Evolutionary conservation across 2,888 invertebrate species (phyloP), one percentile per base, ranked within the genome.

Genomic region (Hesperia comma): DNA sequence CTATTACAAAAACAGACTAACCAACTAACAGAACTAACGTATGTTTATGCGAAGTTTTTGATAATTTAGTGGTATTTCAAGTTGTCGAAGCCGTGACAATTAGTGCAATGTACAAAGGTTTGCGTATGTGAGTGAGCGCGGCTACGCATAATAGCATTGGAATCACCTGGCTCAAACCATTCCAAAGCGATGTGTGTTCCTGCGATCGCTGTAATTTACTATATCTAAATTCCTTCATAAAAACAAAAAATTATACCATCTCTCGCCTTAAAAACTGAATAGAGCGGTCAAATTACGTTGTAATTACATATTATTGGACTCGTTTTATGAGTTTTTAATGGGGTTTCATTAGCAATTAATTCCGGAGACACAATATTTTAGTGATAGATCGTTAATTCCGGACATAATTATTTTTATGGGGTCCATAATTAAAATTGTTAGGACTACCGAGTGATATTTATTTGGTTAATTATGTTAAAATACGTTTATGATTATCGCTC

Each of bases 351-450:
- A 71, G 72, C 74, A 72, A 76, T 78, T 75, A 73, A 73, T 70
- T 73, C 70, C 58, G 71, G 71, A 69, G 73, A 77, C 76, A 75
- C 58, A 69, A 71, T 71, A 72, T 73, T 72, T 75, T 71, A 71
- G 72, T 72, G 67, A 74, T 74, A 77, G 72, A 69, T 73, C 72
- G 73, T 77, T 77, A 76, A 77, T 74, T 75, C 69, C 61, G 60
- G 61, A 66, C 61, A 41, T 61, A 53, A 62, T 56, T 61, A 41
- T 70, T 68, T 53, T 69, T 71, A 72, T 73, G 71, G 62, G 67
- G 68, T 69, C 51, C 58, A 60, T 70, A 72, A 71, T 70, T 71
- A 60, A n/a, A 62, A 49, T 64, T 63, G 62, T 55, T 56, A 33
- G 63, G 41, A 53, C 58, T 66, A 60, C 60, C 58, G 54, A 53